Evolutionary conservation across 2,113 vertebrate genomes (phyloP).

Genomic region (Apteryx owenii): DNA sequence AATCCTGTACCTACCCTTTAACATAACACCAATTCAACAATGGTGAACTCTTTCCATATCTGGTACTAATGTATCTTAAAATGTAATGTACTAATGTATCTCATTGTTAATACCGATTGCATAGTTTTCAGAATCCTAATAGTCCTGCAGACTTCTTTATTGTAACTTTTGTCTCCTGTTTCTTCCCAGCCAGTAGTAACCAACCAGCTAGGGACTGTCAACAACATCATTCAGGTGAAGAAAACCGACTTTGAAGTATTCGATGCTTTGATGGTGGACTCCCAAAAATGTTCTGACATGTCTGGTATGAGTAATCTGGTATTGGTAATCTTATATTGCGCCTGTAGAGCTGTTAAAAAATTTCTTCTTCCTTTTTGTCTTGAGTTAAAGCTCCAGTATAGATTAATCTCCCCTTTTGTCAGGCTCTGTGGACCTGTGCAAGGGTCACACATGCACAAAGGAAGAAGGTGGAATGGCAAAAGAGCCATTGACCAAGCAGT

Average conservation of each 20-base stretch:
- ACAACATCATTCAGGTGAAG: slow-evolving; percentile 95
- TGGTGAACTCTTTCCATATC: background rate
- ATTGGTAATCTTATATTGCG: background rate
- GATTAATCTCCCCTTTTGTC: background rate
- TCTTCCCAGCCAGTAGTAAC: slow-evolving; percentile 87
- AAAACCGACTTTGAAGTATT: slow-evolving; percentile 98
- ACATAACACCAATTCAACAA: background rate
- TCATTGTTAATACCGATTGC: background rate
- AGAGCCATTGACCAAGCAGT: background rate
- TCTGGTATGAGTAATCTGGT: slow-evolving; percentile 82
- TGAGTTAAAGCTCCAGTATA: background rate
- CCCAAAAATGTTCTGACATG: slow-evolving; percentile 89
- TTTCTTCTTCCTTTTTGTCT: background rate
- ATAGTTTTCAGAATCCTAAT: background rate
- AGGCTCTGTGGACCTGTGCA: background rate
- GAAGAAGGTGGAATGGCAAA: background rate
- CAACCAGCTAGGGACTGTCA: slow-evolving; percentile 92
- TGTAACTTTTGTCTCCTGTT: slow-evolving; percentile 40
- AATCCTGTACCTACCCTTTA: background rate
- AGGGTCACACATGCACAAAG: background rate
- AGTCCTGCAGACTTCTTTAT: background rate
- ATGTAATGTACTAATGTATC: background rate
- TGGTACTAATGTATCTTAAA: background rate
- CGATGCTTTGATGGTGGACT: slow-evolving; percentile 95
- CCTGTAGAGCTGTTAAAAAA: background rate